Conservation (phyloP, 2,797 vertebrate species). For the Labeo calbasu region DNA sequence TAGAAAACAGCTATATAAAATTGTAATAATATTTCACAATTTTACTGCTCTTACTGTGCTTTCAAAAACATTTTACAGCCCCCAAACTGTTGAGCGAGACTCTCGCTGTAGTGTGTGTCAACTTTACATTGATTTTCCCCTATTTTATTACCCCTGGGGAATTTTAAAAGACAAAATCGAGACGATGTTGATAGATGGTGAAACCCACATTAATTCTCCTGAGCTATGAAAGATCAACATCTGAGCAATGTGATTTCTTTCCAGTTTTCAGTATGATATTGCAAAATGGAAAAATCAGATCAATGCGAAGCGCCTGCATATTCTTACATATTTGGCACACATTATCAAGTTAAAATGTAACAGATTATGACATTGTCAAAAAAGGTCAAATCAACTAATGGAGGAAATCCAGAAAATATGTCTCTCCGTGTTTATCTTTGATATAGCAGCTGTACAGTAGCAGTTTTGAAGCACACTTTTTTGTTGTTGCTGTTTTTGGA, state of each 20-base stretch:
- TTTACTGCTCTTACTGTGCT: background rate
- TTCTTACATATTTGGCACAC: constrained; percentile 10
- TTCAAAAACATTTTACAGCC: background rate
- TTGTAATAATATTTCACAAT: background rate
- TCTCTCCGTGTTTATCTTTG: background rate
- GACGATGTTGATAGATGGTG: background rate
- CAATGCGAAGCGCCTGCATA: background rate
- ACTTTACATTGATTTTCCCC: background rate
- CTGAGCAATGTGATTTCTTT: constrained; percentile 1
- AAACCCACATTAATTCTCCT: constrained; percentile 8
- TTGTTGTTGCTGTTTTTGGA: background rate
- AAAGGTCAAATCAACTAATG: constrained; percentile 1
- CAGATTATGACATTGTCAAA: background rate
- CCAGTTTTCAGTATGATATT: background rate
- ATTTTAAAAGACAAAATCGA: background rate
- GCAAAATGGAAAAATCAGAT: constrained; percentile 8
- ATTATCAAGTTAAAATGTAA: constrained; percentile 32
- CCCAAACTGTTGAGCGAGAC: background rate
- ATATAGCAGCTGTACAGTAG: background rate
- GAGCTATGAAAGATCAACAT: constrained; percentile 5
- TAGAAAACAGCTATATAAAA: background rate
- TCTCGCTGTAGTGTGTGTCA: background rate
- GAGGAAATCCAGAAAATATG: background rate
- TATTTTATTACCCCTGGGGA: background rate
- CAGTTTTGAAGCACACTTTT: background rate